Base-by-base conservation (phyloP, 2,113 vertebrate species). In the Otus sunia region DNA sequence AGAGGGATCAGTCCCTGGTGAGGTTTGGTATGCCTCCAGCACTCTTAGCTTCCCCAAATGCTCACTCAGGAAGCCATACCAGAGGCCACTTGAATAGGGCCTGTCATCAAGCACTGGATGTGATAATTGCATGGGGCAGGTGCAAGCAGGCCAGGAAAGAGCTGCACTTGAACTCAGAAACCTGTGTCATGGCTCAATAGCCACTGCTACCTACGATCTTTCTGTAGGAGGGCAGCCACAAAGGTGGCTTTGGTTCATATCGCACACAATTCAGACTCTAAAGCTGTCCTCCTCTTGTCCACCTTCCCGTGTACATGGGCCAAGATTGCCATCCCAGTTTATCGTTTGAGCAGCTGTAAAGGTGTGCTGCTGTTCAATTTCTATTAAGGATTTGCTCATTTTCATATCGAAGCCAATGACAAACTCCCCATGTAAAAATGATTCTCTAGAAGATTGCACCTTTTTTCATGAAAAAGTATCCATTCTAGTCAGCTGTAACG, bases 231-330 rank as follows among this genome's bases (percentile, higher is more conserved):
- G 26, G 36, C 52, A 93, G 41, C 39, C 45, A 69, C 1, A 0
- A 84, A 72, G 39, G 20, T 43, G 36, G 27, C 50, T 85, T 62
- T 67, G 45, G 36, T 58, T 59, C 34, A 12, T 43, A 37, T 18
- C 2, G 0, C 0, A 1, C 10, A 19, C 60, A 77, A 29, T 23
- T 75, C 34, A 39, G 34, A 20, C 67, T 52, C 36, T n/a, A 55
- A 43, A 72, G 30, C 8, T 43, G 56, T 64, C 13, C 23, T 82
- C 18, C 53, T 64, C 16, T 4, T 45, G n/a, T 39, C 15, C 50
- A 37, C 32, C 21, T 62, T 74, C 63, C 85, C 56, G n/a, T 0
- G 1, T 15, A 53, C 15, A 12, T 2, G 8, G 15, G 11, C 53
- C 41, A 47, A 55, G 21, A 52, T 0, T 81, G 59, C 27, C 14